Percentiles rank a stretch among this genome's conserved stretches.
Conservation (phyloP, 2,113 vertebrate species). For the Eulemur rufifrons region DNA sequence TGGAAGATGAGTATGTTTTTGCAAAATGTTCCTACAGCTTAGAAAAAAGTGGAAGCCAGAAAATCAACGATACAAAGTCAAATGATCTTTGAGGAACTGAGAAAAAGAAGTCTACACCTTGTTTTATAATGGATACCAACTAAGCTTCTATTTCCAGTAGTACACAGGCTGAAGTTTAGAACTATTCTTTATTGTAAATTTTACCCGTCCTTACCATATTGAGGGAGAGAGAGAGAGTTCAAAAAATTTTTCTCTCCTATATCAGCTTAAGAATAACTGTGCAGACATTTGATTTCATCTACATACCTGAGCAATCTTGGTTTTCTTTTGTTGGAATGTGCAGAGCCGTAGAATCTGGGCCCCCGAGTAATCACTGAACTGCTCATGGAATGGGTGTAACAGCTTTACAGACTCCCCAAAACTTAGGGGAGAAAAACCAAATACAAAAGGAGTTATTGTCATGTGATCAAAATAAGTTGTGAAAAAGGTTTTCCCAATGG, state of each 20-base stretch:
- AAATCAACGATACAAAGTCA: background rate
- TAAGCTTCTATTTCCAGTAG: background rate
- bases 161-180: background rate
- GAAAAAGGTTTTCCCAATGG: background rate
- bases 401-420: conserved; percentile 96
- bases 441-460: background rate
- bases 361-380: conserved; percentile 94
- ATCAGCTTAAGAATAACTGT: background rate
- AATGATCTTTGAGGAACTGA: background rate
- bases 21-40: background rate
- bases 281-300: background rate
- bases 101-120: background rate
- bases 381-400: conserved; percentile 96
- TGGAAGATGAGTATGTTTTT: background rate
- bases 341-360: conserved; percentile 93
- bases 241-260: background rate
- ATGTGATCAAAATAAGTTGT: background rate
- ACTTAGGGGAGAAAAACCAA: conserved; percentile 80
- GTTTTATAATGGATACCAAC: background rate
- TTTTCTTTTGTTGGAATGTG: conserved; percentile 99
- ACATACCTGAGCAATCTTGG: conserved; percentile 95
- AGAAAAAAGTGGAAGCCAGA: background rate
- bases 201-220: background rate
- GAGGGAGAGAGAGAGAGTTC: too few relatives aligned
- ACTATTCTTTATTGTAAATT: background rate